Evolutionary conservation across 2,113 vertebrate genomes (phyloP), one percentile per base, ranked within the genome.

Genomic region (Pomatostomus ruficeps): DNA sequence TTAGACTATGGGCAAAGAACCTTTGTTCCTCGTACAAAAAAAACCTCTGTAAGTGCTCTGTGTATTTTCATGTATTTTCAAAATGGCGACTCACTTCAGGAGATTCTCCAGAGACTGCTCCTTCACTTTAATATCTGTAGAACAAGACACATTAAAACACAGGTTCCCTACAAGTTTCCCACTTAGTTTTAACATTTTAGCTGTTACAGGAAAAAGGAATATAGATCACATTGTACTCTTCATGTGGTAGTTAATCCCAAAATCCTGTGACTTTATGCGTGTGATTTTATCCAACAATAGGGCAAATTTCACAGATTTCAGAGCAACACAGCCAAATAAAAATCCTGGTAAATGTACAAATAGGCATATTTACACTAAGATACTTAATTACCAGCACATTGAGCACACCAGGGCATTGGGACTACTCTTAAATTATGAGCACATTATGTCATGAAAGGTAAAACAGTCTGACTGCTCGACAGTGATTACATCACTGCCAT

Each of bases 31-130:
- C 31, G 23, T 17, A 63, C 14, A 66, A 52, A 68, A 86, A 91
- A 35, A 2, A 1, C 21, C n/a, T 57, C 65, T 43, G 9, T 49
- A 48, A 36, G 78, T 28, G 40, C 19, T 14, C 6, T 12, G 10
- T 25, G 35, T 74, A 26, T 72, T 88, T 94, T 52, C 14, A 14
- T 46, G 1, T 35, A 77, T 82, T 96, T 92, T 85, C 67, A 90
- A 89, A 88, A 58, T 54, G 45, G 70, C 46, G 57, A 97, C 98
- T 98, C 95, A 99, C 99, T 98, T 99, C 98, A 99, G 99, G 76
- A 99, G 98, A 96, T 99, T 99, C 98, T 99, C 99, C 90, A 99
- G 59, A 89, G 98, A 99, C 95, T 99, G 99, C 96, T 99, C 99
- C 97, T 99, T 99, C 62, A 99, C 98, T 98, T 99, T 99, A 92